phyloP scores from a whole-genome alignment of 2,888 invertebrate species.

The Drosophila subsilvestris region DNA sequence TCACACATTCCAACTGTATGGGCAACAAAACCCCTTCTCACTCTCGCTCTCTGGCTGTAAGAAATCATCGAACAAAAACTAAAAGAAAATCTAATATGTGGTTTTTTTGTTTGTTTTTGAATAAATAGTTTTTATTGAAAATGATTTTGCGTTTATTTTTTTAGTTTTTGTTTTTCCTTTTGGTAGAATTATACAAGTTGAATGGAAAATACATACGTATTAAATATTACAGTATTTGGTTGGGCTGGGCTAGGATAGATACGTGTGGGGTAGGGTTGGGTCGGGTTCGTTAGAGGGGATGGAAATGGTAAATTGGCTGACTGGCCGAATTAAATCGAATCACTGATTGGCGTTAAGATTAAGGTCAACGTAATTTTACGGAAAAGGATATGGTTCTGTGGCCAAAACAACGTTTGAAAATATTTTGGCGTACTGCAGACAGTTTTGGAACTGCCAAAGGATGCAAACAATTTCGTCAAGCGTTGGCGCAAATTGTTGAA shows the following conservation, averaged over 20 bases:
- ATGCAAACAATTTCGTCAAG: constrained; percentile 44
- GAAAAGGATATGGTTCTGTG: constrained; percentile 4
- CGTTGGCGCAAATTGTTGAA: constrained; percentile 37
- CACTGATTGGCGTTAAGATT: constrained; percentile 11
- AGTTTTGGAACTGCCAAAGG: constrained; percentile 22
- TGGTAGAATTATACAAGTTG: constrained; percentile 78
- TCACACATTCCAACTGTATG: constrained; percentile 18
- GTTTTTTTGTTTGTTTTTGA: constrained; percentile 59
- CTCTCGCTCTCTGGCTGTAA: constrained; percentile 47
- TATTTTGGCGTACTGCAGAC: constrained; percentile 17
- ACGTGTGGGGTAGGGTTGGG: constrained; percentile 23
- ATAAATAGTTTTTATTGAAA: constrained; percentile 79
- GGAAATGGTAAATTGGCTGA: constrained; percentile 6
- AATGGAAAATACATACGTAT: constrained; percentile 74
- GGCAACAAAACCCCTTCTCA: constrained; percentile 9
- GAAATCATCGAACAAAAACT: constrained; percentile 47
- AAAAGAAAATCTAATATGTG: constrained; percentile 47
- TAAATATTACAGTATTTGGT: constrained; percentile 71
- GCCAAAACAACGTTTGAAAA: constrained; percentile 31
- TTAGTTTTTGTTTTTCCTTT: constrained; percentile 56
- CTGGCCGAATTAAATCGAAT: constrained; percentile 26
- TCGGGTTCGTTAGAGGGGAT: constrained; percentile 5
- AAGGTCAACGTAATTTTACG: constrained; percentile 5
- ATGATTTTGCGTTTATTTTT: constrained; percentile 56
- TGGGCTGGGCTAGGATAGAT: constrained; percentile 34